A percentile compares a stretch with the other conserved stretches of the same genome.
These are phyloP conservation scores for Melanostoma mellinum DNA, from an alignment of 2,888 invertebrate genomes.

Conservation along the genomic window DNA sequence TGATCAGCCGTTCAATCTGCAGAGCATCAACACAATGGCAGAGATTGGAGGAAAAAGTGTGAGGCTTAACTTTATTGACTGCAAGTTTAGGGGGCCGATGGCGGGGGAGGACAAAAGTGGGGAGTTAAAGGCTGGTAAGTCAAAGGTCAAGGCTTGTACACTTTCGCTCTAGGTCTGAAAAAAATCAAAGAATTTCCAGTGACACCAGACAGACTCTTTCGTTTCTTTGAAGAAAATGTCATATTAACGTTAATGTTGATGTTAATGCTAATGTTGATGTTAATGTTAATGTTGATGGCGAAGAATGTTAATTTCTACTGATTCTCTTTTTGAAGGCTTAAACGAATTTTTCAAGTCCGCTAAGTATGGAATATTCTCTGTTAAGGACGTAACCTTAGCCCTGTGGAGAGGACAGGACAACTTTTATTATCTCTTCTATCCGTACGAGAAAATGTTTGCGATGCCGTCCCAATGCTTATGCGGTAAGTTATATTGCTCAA, in stretches of 20 bases:
- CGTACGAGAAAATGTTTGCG: slow-evolving; percentile 81
- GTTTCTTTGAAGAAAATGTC: no score
- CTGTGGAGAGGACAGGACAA: slow-evolving; percentile 83
- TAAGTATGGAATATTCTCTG: slow-evolving; percentile 83
- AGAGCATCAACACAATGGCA: slow-evolving; percentile 25
- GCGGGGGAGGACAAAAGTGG: slow-evolving; percentile 20
- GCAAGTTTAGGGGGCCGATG: slow-evolving; percentile 30
- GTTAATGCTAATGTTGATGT: no score
- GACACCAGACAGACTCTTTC: no score
- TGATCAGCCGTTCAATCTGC: slow-evolving; percentile 11
- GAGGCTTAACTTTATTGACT: slow-evolving; percentile 11
- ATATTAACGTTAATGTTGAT: no score
- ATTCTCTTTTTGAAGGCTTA: slow-evolving; percentile 76
- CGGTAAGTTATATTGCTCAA: slow-evolving; percentile 74
- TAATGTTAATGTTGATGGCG: no score
- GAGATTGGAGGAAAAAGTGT: slow-evolving; percentile 25
- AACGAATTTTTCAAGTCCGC: slow-evolving; percentile 79
- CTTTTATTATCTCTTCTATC: slow-evolving; percentile 84
- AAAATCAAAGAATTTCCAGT: no score
- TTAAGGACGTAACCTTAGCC: slow-evolving; percentile 83
- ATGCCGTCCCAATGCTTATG: slow-evolving; percentile 70
- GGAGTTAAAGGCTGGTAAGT: slow-evolving; percentile 40
- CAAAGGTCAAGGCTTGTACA: background rate
- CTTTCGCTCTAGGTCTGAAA: no score
- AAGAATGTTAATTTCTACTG: no score